A percentile compares a stretch with the other conserved stretches of the same genome.
Evolutionary conservation across 2,113 vertebrate species (phyloP).

Genomic region (Parus major): DNA sequence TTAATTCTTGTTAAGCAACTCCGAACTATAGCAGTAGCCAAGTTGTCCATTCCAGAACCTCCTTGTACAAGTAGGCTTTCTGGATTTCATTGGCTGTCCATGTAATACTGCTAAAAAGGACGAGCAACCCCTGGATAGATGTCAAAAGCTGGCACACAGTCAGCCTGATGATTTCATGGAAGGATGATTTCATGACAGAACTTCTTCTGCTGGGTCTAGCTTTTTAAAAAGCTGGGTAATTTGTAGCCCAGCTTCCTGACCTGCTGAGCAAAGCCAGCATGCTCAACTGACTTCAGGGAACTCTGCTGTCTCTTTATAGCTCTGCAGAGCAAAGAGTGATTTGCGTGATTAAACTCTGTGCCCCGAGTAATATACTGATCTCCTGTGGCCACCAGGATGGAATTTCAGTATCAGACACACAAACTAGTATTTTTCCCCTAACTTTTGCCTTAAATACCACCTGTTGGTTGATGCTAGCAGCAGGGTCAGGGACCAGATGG

Average conservation of each 20-base stretch:
- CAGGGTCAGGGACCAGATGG: background rate
- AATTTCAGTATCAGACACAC: slow-evolving; percentile 20
- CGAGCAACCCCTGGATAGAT: background rate
- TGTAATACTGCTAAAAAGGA: background rate
- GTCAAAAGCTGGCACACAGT: background rate
- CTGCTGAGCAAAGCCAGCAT: background rate
- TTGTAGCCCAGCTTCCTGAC: background rate
- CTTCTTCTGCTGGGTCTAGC: background rate
- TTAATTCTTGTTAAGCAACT: background rate
- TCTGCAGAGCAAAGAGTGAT: background rate
- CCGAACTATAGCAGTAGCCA: background rate
- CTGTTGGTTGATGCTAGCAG: background rate
- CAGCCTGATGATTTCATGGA: background rate
- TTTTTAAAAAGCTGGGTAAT: background rate
- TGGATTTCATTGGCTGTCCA: background rate
- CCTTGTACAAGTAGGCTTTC: background rate
- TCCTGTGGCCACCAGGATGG: background rate
- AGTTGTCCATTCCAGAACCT: background rate
- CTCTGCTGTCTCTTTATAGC: slow-evolving; percentile 7
- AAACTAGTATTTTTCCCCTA: background rate
- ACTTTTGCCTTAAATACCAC: background rate
- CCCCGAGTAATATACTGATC: background rate
- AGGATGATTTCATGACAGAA: background rate
- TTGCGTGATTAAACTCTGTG: background rate
- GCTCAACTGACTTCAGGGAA: background rate